Conservation (phyloP, 2,113 vertebrate species). For the Panthera leo region DNA sequence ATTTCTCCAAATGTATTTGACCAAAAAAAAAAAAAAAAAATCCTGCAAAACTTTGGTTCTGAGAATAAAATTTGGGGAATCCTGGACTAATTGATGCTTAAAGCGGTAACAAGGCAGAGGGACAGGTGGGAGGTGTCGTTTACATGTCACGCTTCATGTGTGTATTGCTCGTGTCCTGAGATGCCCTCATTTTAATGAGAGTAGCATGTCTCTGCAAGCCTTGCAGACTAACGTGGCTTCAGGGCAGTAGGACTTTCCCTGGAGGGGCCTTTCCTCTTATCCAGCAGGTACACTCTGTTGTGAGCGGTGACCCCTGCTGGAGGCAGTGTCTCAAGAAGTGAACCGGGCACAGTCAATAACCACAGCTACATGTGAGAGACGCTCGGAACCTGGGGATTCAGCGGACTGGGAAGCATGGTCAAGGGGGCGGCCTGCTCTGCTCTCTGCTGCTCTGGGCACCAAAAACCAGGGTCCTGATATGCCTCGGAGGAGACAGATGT, state of each 20-base stretch:
- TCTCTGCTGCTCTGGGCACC: not conserved
- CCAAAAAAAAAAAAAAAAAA: not conserved
- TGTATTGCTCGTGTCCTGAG: not conserved
- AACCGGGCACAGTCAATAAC: not conserved
- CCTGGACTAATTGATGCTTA: not conserved
- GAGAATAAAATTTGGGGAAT: not conserved
- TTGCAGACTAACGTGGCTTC: not conserved
- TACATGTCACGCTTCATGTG: rapidly evolving
- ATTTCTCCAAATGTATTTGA: not conserved
- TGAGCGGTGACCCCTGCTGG: not conserved
- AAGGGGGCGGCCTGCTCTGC: rapidly evolving
- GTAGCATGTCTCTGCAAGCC: not conserved
- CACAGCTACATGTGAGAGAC: not conserved
- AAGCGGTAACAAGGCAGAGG: not conserved
- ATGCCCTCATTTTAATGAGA: not conserved
- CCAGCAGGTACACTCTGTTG: not conserved
- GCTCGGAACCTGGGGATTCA: not conserved
- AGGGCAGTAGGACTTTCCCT: not conserved
- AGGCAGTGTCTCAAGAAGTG: not conserved
- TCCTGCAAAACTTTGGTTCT: not conserved
- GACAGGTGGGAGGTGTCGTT: not conserved
- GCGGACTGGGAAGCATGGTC: not conserved
- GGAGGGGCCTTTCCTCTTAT: not conserved
- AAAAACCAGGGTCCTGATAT: not conserved
- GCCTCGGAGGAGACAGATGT: not conserved